Conservation (phyloP, 2,797 vertebrate genomes). For the Peromyscus eremicus region DNA sequence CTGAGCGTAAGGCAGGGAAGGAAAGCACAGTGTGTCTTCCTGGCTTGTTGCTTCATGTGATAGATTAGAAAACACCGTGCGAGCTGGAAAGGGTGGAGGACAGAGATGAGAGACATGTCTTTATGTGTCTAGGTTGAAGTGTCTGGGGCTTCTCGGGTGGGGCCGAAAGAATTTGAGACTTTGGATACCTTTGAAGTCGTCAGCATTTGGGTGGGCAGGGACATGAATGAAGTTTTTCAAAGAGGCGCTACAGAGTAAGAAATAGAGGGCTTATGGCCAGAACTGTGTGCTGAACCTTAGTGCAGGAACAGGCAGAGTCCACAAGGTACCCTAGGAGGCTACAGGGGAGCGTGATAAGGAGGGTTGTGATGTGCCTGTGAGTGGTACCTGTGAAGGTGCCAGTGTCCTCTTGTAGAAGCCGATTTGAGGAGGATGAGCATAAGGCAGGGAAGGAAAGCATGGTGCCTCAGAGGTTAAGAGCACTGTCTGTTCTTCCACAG, state of each 20-base stretch:
- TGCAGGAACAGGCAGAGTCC: background rate
- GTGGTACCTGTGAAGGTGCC: background rate
- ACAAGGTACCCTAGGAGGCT: background rate
- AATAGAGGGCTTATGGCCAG: background rate
- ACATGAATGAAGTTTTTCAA: background rate
- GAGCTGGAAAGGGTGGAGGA: background rate
- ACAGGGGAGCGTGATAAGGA: background rate
- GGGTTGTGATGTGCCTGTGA: background rate
- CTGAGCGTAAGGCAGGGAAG: conserved; percentile 1
- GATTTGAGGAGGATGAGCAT: background rate
- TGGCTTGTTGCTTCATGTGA: background rate
- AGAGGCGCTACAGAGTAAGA: background rate
- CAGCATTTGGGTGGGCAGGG: background rate
- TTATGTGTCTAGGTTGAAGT: conserved; percentile 28
- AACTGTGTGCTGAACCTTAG: background rate
- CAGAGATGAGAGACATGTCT: background rate
- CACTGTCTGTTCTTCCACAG: no score
- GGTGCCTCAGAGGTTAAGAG: no score
- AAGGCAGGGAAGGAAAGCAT: no score
- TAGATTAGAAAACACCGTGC: background rate
- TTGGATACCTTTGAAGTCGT: background rate
- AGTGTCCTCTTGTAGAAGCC: background rate
- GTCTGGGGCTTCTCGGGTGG: background rate
- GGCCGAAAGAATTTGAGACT: background rate
- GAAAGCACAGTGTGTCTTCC: background rate